Base-by-base conservation (phyloP, 2,113 vertebrate genomes). In the Hippocampus comes region DNA sequence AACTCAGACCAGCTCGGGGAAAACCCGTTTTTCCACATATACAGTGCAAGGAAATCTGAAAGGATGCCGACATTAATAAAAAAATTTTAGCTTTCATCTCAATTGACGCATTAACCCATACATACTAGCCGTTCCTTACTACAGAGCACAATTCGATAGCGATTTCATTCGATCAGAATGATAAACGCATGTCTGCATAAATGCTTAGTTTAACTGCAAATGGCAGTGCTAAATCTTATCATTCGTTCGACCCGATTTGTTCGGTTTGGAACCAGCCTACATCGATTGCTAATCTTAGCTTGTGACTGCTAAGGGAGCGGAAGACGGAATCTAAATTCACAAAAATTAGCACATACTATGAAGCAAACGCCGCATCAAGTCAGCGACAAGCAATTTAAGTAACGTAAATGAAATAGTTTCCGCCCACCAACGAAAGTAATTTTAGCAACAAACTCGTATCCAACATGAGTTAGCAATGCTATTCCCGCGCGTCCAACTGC, bases 401-500 rank as follows among this genome's bases (percentile, higher is more conserved):
- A 20, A 0, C 1, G 1, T 15, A 11, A 65, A 3, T 7, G 2
- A 1, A 0, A 0, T 3, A 3, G 1, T 6, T 12, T 1, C 6
- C 0, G 1, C 1, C 12, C 3, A 0, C 1, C 9, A 4, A 38
- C 1, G 1, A 20, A 38, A 1, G 4, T 2, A 2, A 12, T 27
- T 9, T 66, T 15, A 9, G 43, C 23, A 66, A 17, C 7, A 8
- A 48, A 48, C 14, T 48, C 3, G 9, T 27, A 15, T 1, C 12
- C 43, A 8, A 48, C 20, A 3, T 48, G 43, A 25, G 38, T 72
- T 77, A 74, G 68, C 79, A 11, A 34, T 53, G 72, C 56, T 77
- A 80, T 84, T 90, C 87, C 87, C 89, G 89, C 89, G 87, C 89
- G 86, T 86, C 81, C 75, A 82, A 34, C 60, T 60, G 55, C 14